Conservation (phyloP, 2,113 vertebrate species). For the Cololabis saira region DNA sequence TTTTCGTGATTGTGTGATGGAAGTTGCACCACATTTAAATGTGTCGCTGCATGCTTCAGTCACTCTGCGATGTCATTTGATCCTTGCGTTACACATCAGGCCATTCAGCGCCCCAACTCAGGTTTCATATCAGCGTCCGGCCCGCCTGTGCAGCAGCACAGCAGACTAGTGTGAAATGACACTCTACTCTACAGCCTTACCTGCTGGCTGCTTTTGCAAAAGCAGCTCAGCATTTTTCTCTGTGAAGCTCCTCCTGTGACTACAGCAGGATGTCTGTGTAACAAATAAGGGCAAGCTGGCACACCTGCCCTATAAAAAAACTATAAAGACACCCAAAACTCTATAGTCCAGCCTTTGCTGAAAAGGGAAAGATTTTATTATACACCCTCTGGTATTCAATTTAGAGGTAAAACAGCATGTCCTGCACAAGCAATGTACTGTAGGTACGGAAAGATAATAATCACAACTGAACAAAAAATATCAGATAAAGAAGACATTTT, state of each 20-base stretch:
- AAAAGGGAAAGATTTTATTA: slow-evolving; percentile 50
- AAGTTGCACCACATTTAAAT: slow-evolving; percentile 28
- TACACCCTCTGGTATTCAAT: slow-evolving; percentile 43
- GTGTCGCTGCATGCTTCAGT: slow-evolving; percentile 26
- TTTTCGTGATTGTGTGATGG: slow-evolving; percentile 26
- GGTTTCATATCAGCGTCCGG: slow-evolving; percentile 59
- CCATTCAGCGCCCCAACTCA: slow-evolving; percentile 40
- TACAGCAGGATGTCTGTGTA: slow-evolving; percentile 44
- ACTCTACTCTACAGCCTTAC: slow-evolving; percentile 47
- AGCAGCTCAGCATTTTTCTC: slow-evolving; percentile 67
- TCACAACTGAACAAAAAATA: slow-evolving; percentile 5
- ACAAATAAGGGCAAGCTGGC: slow-evolving; percentile 54
- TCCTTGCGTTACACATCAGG: slow-evolving; percentile 52
- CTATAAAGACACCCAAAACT: not conserved
- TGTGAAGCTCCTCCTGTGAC: slow-evolving; percentile 40
- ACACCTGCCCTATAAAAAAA: slow-evolving; percentile 66
- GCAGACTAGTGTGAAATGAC: slow-evolving; percentile 54
- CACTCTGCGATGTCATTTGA: slow-evolving; percentile 45
- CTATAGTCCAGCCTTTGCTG: slow-evolving; percentile 57
- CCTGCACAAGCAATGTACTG: slow-evolving; percentile 30
- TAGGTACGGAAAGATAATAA: slow-evolving; percentile 5
- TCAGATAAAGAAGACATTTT: not conserved
- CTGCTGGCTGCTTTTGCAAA: slow-evolving; percentile 47
- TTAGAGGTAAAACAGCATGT: slow-evolving; percentile 48
- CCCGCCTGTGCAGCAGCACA: slow-evolving; percentile 55